These are phyloP conservation scores for Phenganax subtilis DNA, from an alignment of 92 coral and sea anemone genomes.

Conservation along the genomic window DNA sequence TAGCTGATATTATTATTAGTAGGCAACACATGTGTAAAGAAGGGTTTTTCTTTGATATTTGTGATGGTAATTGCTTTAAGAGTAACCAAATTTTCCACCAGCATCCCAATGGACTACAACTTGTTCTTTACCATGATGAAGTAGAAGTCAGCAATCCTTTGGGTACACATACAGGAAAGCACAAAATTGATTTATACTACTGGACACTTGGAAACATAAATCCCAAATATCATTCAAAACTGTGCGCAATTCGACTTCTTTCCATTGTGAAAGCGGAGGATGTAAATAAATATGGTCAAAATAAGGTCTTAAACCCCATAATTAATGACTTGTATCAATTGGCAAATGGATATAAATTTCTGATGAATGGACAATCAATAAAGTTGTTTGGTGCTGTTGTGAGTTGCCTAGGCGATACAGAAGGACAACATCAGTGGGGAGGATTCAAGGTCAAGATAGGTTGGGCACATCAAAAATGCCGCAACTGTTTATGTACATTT, in stretches of 20 bases:
- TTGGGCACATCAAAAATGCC: constrained; percentile 27
- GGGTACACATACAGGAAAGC: constrained; percentile 4
- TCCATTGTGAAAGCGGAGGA: constrained; percentile 4
- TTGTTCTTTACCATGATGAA: constrained; percentile 24
- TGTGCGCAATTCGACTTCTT: constrained; percentile 16
- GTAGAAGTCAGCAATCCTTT: constrained; percentile 13
- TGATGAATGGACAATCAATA: background rate
- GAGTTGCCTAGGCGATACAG: background rate
- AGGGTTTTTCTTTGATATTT: constrained; percentile 1
- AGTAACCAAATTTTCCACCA: constrained; percentile 1
- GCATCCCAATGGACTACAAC: constrained; percentile 17
- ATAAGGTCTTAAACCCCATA: constrained; percentile 2
- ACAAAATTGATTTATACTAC: constrained; percentile 16
- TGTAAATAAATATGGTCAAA: constrained; percentile 4
- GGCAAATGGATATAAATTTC: background rate
- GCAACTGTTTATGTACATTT: constrained; percentile 26
- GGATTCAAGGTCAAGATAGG: constrained; percentile 10
- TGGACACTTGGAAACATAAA: constrained; percentile 11
- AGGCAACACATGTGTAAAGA: background rate
- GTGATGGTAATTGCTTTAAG: constrained; percentile 21
- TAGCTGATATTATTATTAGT: background rate
- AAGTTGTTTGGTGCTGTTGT: constrained; percentile 23
- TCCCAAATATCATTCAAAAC: constrained; percentile 16
- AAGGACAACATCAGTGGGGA: constrained; percentile 4
- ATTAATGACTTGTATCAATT: constrained; percentile 1